Percentiles rank a stretch among this genome's conserved stretches.
phyloP scores from a whole-genome alignment of 2,113 vertebrate genomes.

The Anarrhichthys ocellatus region DNA sequence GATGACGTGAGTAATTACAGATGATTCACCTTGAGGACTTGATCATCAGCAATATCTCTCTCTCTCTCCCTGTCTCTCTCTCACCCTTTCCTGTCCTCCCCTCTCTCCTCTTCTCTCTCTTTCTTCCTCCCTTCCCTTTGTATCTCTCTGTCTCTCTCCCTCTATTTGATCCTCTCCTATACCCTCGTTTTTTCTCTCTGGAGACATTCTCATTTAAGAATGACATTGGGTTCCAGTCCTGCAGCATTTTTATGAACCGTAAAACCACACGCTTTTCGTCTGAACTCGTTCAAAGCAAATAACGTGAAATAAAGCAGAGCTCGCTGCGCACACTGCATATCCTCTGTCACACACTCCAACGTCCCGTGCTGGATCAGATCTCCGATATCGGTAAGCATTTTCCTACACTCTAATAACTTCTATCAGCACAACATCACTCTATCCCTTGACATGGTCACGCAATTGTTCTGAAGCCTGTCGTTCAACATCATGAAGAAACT shows the following conservation, averaged over 20 bases:
- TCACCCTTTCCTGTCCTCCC: slow-evolving; percentile 41
- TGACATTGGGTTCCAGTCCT: slow-evolving; percentile 44
- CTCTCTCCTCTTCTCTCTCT: slow-evolving; percentile 6
- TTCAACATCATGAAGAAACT: slow-evolving; percentile 57
- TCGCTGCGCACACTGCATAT: slow-evolving; percentile 26
- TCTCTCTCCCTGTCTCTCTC: slow-evolving; percentile 17
- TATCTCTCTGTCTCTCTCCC: slow-evolving; percentile 14
- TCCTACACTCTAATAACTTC: slow-evolving; percentile 47
- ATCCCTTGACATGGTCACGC: slow-evolving; percentile 26
- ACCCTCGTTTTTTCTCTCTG: slow-evolving; percentile 32
- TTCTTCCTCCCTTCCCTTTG: slow-evolving; percentile 10
- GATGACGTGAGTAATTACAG: slow-evolving; percentile 95
- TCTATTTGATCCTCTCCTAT: slow-evolving; percentile 48
- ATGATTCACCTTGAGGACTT: slow-evolving; percentile 95
- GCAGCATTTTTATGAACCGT: slow-evolving; percentile 46
- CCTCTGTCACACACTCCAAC: slow-evolving; percentile 52
- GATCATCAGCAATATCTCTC: slow-evolving; percentile 79
- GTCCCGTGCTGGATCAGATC: slow-evolving; percentile 29
- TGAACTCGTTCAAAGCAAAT: slow-evolving; percentile 53
- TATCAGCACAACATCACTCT: slow-evolving; percentile 50
- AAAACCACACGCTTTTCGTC: slow-evolving; percentile 36
- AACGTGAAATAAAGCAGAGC: slow-evolving; percentile 62
- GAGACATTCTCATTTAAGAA: slow-evolving; percentile 39
- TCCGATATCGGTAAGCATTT: slow-evolving; percentile 28
- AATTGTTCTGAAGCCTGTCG: slow-evolving; percentile 51